Evolutionary conservation across 2,113 vertebrate genomes (phyloP).

Genomic region (Mohoua ochrocephala): DNA sequence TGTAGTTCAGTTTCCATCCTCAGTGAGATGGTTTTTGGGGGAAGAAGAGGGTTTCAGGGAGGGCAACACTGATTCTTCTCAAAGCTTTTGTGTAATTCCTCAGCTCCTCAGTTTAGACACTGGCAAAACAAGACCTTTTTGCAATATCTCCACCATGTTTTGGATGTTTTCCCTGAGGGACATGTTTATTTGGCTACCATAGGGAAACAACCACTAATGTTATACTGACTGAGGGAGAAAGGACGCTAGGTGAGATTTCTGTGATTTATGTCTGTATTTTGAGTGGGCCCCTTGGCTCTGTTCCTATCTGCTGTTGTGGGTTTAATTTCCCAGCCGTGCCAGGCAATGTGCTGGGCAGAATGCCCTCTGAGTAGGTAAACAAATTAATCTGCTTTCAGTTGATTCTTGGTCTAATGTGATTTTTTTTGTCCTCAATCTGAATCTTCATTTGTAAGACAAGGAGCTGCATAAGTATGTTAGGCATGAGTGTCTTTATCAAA

Average conservation of each 20-base stretch:
- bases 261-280: not conserved
- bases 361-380: not conserved
- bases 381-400: not conserved
- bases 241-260: not conserved
- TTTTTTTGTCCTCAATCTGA: not conserved
- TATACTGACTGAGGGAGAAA: not conserved
- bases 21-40: accelerated
- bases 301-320: not conserved
- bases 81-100: not conserved
- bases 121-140: not conserved
- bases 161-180: not conserved
- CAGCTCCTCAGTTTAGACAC: not conserved
- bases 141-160: not conserved
- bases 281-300: not conserved
- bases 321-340: not conserved
- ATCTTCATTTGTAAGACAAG: not conserved
- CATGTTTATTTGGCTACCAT: not conserved
- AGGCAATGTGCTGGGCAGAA: not conserved
- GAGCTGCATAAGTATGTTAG: not conserved
- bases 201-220: not conserved
- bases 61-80: not conserved
- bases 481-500: not conserved
- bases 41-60: not conserved
- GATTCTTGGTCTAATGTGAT: not conserved
- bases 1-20: not conserved